These are phyloP conservation scores for Phoxinus phoxinus DNA, from an alignment of 2,113 vertebrate species.

Conservation along the genomic window DNA sequence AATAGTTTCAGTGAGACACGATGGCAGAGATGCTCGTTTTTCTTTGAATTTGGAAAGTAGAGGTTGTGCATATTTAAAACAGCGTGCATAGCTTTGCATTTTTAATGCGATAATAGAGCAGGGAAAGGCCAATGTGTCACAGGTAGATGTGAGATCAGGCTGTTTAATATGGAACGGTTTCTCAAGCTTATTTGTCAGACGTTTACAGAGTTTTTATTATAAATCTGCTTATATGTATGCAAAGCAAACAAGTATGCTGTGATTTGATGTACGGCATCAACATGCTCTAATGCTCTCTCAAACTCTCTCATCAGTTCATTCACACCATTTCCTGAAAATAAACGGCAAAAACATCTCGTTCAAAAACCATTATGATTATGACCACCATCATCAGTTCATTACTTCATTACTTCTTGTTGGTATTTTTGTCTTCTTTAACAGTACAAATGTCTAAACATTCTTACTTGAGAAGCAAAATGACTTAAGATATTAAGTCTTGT, in stretches of 20 bases:
- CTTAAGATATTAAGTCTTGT: not conserved
- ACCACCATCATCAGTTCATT: no score
- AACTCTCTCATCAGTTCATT: not conserved
- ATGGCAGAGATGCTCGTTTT: not conserved
- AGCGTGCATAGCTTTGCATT: not conserved
- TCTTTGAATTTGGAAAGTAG: conserved; percentile 14
- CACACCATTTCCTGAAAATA: not conserved
- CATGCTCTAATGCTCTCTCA: not conserved
- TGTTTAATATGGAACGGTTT: conserved; percentile 12
- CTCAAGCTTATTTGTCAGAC: not conserved
- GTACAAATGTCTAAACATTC: not conserved
- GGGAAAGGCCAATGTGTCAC: conserved; percentile 36
- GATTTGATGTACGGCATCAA: not conserved
- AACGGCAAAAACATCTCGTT: no score
- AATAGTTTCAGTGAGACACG: not conserved
- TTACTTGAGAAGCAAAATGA: not conserved
- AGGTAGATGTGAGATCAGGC: conserved; percentile 27
- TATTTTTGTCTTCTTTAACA: not conserved
- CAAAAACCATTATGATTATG: no score
- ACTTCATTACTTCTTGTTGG: no score
- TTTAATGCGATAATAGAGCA: conserved; percentile 24
- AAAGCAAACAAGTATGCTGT: not conserved
- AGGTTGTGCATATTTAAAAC: conserved; percentile 35
- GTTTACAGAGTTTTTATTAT: conserved; percentile 1
- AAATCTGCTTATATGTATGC: not conserved